These are phyloP conservation scores for Himalopsyche anomala DNA, from an alignment of 2,888 invertebrate species.

Conservation along the genomic window DNA sequence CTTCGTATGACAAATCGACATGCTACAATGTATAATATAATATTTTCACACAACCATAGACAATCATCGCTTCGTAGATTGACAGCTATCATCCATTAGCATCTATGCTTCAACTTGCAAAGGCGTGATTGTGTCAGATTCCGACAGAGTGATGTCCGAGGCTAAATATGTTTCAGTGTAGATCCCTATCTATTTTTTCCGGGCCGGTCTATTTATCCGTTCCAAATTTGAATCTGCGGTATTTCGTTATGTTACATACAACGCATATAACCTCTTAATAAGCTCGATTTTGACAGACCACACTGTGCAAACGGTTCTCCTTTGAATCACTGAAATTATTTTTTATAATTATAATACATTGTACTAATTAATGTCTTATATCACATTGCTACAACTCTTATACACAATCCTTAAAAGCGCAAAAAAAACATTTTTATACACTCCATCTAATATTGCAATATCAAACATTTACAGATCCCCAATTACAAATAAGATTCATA, in stretches of 20 bases:
- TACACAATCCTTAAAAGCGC: no score
- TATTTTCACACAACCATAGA: conserved; percentile 43
- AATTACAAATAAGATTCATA: no score
- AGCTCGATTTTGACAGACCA: conserved; percentile 50
- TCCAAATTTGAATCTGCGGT: conserved; percentile 54
- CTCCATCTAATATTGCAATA: no score
- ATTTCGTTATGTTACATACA: conserved; percentile 51
- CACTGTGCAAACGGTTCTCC: conserved; percentile 12
- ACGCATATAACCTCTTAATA: conserved; percentile 61
- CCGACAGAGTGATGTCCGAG: conserved; percentile 56
- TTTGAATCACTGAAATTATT: not conserved
- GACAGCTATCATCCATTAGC: conserved; percentile 64
- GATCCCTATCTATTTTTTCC: conserved; percentile 56
- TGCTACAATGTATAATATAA: conserved; percentile 28
- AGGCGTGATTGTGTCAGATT: conserved; percentile 62
- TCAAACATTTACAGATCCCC: no score
- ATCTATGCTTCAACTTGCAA: conserved; percentile 53
- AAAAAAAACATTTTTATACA: no score
- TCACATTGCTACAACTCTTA: no score
- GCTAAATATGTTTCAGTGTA: conserved; percentile 55
- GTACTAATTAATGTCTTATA: no score
- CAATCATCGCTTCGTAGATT: conserved; percentile 57
- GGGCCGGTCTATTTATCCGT: conserved; percentile 61
- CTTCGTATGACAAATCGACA: conserved; percentile 35
- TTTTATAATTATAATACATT: not conserved